These are phyloP conservation scores for Alligator sinensis DNA, from an alignment of 2,113 vertebrate species.

Conservation along the genomic window DNA sequence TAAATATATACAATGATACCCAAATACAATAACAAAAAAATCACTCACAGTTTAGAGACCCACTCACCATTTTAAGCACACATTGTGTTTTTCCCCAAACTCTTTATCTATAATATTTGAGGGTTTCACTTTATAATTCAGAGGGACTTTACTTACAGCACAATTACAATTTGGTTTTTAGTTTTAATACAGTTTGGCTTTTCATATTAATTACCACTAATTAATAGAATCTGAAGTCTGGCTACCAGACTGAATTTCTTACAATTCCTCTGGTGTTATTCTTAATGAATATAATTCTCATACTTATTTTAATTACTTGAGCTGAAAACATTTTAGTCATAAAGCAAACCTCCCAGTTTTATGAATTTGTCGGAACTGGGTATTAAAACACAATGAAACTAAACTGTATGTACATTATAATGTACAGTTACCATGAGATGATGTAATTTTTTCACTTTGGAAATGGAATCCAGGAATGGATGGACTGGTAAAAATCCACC, in stretches of 20 bases:
- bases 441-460: neutral
- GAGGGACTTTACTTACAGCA: neutral
- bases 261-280: neutral
- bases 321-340: neutral
- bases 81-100: neutral
- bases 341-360: neutral
- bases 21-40: neutral
- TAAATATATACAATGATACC: neutral
- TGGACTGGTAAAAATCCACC: neutral
- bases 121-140: neutral
- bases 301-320: neutral
- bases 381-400: neutral
- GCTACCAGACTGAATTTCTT: neutral
- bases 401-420: neutral
- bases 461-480: neutral
- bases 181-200: neutral
- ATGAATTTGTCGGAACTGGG: neutral
- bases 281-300: neutral
- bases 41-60: neutral
- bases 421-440: neutral
- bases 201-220: neutral
- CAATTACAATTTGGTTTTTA: neutral
- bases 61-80: neutral
- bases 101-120: neutral
- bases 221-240: neutral